Percentiles rank a stretch among this genome's conserved stretches.
Evolutionary conservation across 2,888 invertebrate species (phyloP).

Genomic region (Fabriciana adippe): DNA sequence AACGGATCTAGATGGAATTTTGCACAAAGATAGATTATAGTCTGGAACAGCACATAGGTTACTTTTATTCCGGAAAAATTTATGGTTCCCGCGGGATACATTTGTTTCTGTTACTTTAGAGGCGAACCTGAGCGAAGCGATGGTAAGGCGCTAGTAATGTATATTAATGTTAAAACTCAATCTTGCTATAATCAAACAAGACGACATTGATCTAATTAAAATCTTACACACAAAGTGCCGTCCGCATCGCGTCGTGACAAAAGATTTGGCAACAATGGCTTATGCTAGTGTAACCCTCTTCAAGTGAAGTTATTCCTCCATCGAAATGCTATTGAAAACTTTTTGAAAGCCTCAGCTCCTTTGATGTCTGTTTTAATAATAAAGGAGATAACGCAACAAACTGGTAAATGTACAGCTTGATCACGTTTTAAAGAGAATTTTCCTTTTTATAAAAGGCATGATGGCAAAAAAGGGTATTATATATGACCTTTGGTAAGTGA

Average conservation of each 20-base stretch:
- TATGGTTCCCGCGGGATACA: too few species aligned
- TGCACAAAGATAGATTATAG: too few species aligned
- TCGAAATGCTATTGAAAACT: conserved; percentile 39
- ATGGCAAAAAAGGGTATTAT: not conserved
- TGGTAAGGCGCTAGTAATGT: not conserved
- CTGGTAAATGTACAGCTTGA: conserved; percentile 1
- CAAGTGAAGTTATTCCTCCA: conserved; percentile 34
- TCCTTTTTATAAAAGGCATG: not conserved
- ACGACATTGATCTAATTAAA: conserved; percentile 30
- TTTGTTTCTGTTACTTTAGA: too few species aligned
- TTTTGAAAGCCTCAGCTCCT: conserved; percentile 37
- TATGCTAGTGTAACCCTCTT: conserved; percentile 32
- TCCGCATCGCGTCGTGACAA: conserved; percentile 24
- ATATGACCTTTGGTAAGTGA: too few species aligned
- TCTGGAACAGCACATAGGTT: too few species aligned
- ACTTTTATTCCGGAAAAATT: too few species aligned
- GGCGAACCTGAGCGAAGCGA: too few species aligned
- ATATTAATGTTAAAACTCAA: not conserved
- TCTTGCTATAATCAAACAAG: not conserved
- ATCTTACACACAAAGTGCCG: conserved; percentile 26
- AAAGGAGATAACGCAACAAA: conserved; percentile 31
- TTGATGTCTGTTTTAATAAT: conserved; percentile 39
- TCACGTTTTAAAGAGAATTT: conserved; percentile 1
- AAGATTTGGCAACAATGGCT: conserved; percentile 34
- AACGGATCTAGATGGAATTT: too few species aligned